Base-by-base conservation (phyloP, 2,113 vertebrate species). In the Amia ocellicauda region DNA sequence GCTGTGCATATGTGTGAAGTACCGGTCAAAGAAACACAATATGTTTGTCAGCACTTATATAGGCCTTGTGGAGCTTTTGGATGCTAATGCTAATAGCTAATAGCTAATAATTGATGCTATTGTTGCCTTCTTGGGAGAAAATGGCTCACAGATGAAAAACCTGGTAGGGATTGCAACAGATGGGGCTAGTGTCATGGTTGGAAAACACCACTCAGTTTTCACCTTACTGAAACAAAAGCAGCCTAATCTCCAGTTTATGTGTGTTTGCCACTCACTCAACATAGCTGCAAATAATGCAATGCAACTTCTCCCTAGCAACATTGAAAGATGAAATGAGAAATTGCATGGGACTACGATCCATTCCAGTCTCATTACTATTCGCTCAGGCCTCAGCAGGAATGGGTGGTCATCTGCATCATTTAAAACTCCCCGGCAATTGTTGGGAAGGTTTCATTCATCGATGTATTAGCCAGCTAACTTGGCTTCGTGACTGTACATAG, bases 251-350 rank as follows among this genome's bases (percentile, higher is more conserved):
- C n/a, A n/a, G n/a, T n/a, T n/a, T n/a, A n/a, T n/a, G n/a, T n/a
- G n/a, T n/a, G n/a, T n/a, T n/a, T n/a, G n/a, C n/a, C n/a, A n/a
- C n/a, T n/a, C n/a, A n/a, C n/a, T n/a, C n/a, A n/a, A n/a, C n/a
- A n/a, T n/a, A n/a, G n/a, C n/a, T n/a, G n/a, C n/a, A n/a, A n/a
- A n/a, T n/a, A n/a, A n/a, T n/a, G n/a, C n/a, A n/a, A n/a, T 56
- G 52, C 9, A 14, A 16, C 14, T 7, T 41, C 60, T 62, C 41
- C 47, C 23, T 3, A 62, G 41, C 24, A 43, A 51, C 20, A 43
- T 63, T 60, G n/a, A 64, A 69, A 20, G 56, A 69, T 59, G 55
- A 69, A 43, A 51, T 54, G 22, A 64, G 61, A 55, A 68, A 68
- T 53, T 24, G 16, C 26, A 68, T 68, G 66, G 60, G 60, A 47